A percentile compares a stretch with the other conserved stretches of the same genome.
These are phyloP conservation scores for Cryptomyrus ogoouensis DNA, from an alignment of 2,113 vertebrate species.

Conservation along the genomic window DNA sequence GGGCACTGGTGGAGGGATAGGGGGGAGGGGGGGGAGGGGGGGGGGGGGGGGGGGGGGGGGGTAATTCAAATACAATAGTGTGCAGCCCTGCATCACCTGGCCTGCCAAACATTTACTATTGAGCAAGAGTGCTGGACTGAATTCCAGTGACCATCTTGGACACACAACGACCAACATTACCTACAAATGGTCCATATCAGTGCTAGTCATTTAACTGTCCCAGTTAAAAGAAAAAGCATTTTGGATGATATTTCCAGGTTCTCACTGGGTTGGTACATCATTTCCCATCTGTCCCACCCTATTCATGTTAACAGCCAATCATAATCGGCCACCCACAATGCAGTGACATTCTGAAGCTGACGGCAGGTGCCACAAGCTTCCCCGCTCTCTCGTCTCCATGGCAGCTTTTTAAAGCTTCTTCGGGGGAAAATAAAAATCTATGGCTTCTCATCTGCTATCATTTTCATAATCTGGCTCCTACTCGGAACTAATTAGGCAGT, in stretches of 20 bases:
- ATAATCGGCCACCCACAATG: neutral
- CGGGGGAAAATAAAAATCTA: neutral
- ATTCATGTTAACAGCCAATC: neutral
- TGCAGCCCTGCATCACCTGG: neutral
- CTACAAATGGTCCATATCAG: neutral
- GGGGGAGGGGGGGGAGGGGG: too few relatives aligned
- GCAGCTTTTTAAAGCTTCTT: neutral
- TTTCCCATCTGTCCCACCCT: neutral
- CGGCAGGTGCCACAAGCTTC: neutral
- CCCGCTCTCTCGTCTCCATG: neutral
- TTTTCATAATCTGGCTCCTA: neutral
- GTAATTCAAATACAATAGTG: neutral
- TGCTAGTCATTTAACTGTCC: neutral
- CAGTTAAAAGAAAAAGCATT: neutral
- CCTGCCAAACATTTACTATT: neutral
- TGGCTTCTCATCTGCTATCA: neutral
- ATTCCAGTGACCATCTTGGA: neutral
- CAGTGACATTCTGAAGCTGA: neutral
- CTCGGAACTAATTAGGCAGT: neutral
- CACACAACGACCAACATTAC: neutral
- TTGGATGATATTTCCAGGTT: neutral
- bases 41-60: neutral
- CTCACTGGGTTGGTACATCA: neutral
- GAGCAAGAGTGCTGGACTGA: neutral
- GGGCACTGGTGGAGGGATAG: too few relatives aligned